phyloP scores from a whole-genome alignment of 37 sponge, comb jelly and placozoan genomes.

The Eunapius fragilis region DNA sequence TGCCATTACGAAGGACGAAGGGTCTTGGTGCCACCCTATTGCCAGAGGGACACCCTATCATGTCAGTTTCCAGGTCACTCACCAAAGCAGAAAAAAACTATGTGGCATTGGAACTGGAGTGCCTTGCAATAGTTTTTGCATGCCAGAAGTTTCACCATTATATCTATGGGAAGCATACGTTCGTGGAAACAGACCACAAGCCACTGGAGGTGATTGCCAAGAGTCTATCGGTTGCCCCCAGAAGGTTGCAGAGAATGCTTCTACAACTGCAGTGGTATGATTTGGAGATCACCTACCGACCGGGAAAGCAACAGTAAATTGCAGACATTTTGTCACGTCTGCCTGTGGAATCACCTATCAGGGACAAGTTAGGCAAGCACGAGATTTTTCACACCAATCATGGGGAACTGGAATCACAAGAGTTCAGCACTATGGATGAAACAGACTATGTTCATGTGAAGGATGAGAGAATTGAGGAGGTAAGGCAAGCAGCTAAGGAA shows the following conservation, averaged over 20 bases:
- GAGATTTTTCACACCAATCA: neutral
- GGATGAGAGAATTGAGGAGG: neutral
- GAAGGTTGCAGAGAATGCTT: constrained; percentile 41
- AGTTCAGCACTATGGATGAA: neutral
- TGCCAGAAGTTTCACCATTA: constrained; percentile 38
- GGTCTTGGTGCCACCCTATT: constrained; percentile 30
- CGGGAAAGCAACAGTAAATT: constrained; percentile 6
- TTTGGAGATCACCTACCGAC: constrained; percentile 2
- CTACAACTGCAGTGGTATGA: constrained; percentile 28
- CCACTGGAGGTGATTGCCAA: constrained; percentile 31
- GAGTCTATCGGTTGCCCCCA: constrained; percentile 21
- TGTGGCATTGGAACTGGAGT: constrained; percentile 22
- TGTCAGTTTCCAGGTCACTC: constrained; percentile 29
- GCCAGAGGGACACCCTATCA: constrained; percentile 26
- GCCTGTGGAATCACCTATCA: neutral
- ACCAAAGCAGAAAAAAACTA: constrained; percentile 20
- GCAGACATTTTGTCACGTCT: constrained; percentile 11
- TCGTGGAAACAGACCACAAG: constrained; percentile 54
- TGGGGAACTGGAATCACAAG: neutral
- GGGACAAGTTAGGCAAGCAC: neutral
- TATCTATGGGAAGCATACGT: constrained; percentile 9
- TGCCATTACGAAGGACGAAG: constrained; percentile 31
- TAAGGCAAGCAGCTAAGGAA: neutral
- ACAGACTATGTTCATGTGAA: neutral
- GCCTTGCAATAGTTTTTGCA: constrained; percentile 20